phyloP scores from a whole-genome alignment of 2,797 vertebrate species.

The Arnoldichthys spilopterus region DNA sequence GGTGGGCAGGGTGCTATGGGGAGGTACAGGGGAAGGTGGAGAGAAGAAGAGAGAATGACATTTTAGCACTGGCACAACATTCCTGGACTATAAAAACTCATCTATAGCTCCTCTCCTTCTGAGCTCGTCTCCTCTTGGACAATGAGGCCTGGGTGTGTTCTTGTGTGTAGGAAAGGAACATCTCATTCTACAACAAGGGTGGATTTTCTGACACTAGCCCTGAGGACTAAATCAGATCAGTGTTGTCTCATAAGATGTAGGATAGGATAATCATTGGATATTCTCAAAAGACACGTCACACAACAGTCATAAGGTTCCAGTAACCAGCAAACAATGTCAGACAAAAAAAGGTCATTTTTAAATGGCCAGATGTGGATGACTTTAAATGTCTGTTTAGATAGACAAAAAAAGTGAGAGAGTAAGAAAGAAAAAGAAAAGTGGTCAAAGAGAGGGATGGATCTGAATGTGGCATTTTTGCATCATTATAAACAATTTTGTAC shows the following conservation, averaged over 20 bases:
- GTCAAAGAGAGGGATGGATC: not conserved
- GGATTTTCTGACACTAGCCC: not conserved
- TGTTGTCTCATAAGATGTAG: too few species aligned
- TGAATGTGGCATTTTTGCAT: not conserved
- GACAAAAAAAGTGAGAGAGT: not conserved
- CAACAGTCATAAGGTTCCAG: not conserved
- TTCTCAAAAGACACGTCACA: too few species aligned
- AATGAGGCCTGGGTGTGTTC: slow-evolving; percentile 36
- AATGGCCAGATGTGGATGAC: not conserved
- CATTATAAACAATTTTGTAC: not conserved
- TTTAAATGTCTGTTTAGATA: not conserved
- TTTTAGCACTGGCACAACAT: not conserved
- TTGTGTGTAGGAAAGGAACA: not conserved
- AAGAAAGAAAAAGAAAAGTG: not conserved
- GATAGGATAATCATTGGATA: too few species aligned
- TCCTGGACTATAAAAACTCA: not conserved
- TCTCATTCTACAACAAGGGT: slow-evolving; percentile 7
- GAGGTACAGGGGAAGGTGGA: not conserved
- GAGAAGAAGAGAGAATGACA: not conserved
- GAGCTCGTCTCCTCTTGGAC: not conserved
- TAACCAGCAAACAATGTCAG: slow-evolving; percentile 18
- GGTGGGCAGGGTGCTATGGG: slow-evolving; percentile 79
- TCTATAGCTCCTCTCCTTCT: not conserved
- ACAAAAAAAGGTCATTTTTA: not conserved
- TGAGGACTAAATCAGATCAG: slow-evolving; percentile 28